Evolutionary conservation across 30 jellyfish, hydroid and myxozoan genomes (phyloP), one percentile per base, ranked within the genome.

Genomic region (Cassiopea andromeda): DNA sequence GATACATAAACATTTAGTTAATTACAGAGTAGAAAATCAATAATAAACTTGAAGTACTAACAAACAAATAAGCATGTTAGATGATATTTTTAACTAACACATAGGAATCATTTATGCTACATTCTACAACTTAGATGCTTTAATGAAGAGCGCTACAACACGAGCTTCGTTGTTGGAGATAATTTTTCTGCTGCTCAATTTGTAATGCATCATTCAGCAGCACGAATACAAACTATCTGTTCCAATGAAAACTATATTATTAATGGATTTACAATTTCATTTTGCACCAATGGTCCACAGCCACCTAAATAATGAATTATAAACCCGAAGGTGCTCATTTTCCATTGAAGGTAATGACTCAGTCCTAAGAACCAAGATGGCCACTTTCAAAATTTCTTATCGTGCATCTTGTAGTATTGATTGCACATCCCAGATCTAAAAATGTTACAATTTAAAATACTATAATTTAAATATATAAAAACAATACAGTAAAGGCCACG

Each of bases 361-460:
- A 70, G n/a, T 19, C 50, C 38, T 70, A 57, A 76, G 54, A 54
- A 60, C 76, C 50, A 49, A 3, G 10, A 4, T 17, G 14, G 1
- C 49, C 75, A 48, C 13, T 60, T 43, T 27, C 69, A 2, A 19
- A 12, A 43, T 7, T 60, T 44, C 68, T 80, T 78, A 77, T 77
- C 94, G 90, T 1, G 78, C 85, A 38, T 87, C 94, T 43, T 76
- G 83, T 27, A 87, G 81, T 57, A 87, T 46, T 27, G 94, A 57
- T 17, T 86, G 77, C 13, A 87, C 78, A 73, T 87, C 94, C 94
- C 94, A 87, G 68, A 87, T 87, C 94, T 87, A 54, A 67, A 78
- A 15, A 16, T 7, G 50, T 1, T 12, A 2, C 8, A 54, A 7
- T 70, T 70, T n/a, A n/a, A n/a, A n/a, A n/a, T n/a, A n/a, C 79